Conservation (phyloP, 2,797 vertebrate genomes). For the Chanos chanos region DNA sequence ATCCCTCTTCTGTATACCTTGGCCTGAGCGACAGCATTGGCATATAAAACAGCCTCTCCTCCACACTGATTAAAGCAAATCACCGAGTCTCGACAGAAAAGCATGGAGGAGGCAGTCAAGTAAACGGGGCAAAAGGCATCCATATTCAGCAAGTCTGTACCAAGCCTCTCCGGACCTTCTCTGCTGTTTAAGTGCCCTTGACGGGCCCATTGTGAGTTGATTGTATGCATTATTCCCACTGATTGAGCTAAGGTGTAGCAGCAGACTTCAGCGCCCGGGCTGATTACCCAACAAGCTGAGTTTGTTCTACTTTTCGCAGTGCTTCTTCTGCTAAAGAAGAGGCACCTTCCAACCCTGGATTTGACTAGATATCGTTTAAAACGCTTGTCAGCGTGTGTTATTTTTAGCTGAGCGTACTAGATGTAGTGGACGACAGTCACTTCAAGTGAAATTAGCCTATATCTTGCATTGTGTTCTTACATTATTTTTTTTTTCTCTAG, state of each 20-base stretch:
- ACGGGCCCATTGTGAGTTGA: slow-evolving; percentile 30
- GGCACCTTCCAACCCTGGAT: neutral
- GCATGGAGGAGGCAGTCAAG: slow-evolving; percentile 12
- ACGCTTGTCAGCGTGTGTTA: neutral
- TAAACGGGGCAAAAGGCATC: slow-evolving; percentile 31
- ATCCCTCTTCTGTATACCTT: slow-evolving; percentile 14
- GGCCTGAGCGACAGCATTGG: slow-evolving; percentile 5
- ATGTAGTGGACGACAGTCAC: neutral
- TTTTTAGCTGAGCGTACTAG: slow-evolving; percentile 2
- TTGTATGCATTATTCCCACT: slow-evolving; percentile 40
- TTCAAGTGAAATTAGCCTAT: neutral
- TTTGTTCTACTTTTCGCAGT: neutral
- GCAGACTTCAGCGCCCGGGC: slow-evolving; percentile 24
- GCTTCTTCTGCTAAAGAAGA: neutral
- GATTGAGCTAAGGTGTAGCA: slow-evolving; percentile 39
- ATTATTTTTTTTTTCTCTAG: neutral
- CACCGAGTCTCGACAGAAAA: slow-evolving; percentile 5
- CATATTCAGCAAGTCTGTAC: slow-evolving; percentile 31
- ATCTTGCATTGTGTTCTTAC: neutral
- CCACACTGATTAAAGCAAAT: slow-evolving; percentile 31
- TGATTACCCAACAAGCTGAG: slow-evolving; percentile 16
- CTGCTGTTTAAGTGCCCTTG: slow-evolving; percentile 42
- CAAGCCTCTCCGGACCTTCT: slow-evolving; percentile 19
- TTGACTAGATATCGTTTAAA: neutral
- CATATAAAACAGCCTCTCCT: slow-evolving; percentile 23